phyloP scores from a whole-genome alignment of 2,797 vertebrate genomes.

The Oophaga sylvatica region DNA sequence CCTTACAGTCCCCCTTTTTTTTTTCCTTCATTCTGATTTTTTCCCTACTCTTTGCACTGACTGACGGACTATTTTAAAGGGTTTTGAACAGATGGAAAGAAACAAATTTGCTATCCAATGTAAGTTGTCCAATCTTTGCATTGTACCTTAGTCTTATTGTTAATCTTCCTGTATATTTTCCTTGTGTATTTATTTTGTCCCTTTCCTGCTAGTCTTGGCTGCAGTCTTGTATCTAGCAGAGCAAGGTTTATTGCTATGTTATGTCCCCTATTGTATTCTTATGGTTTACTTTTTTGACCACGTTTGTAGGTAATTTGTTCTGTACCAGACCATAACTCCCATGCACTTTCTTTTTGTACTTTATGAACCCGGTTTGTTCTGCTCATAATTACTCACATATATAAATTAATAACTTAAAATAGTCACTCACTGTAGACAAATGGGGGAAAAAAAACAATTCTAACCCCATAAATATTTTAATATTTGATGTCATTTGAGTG shows the following conservation, averaged over 20 bases:
- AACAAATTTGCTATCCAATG: conserved; percentile 40
- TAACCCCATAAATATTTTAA: neutral
- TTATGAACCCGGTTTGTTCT: neutral
- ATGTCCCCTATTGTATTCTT: neutral
- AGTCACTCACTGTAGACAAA: neutral
- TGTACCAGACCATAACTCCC: neutral
- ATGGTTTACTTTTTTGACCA: neutral
- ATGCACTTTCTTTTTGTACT: neutral
- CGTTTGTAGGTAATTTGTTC: neutral
- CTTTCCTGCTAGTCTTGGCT: conserved; percentile 10
- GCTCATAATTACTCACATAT: neutral
- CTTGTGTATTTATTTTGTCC: conserved; percentile 24
- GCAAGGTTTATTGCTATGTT: neutral
- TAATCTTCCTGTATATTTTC: neutral
- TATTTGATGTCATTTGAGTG: neutral
- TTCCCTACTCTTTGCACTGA: conserved; percentile 68
- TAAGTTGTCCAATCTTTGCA: conserved; percentile 61
- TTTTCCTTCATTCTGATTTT: conserved; percentile 49
- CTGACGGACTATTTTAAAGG: conserved; percentile 18
- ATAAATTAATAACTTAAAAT: neutral
- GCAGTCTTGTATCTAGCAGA: neutral
- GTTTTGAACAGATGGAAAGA: conserved; percentile 41
- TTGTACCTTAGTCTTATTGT: neutral
- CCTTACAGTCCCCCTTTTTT: conserved; percentile 13
- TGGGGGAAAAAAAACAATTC: neutral